Conservation (phyloP, 2,888 invertebrate genomes). For the Pseudoips prasinana region DNA sequence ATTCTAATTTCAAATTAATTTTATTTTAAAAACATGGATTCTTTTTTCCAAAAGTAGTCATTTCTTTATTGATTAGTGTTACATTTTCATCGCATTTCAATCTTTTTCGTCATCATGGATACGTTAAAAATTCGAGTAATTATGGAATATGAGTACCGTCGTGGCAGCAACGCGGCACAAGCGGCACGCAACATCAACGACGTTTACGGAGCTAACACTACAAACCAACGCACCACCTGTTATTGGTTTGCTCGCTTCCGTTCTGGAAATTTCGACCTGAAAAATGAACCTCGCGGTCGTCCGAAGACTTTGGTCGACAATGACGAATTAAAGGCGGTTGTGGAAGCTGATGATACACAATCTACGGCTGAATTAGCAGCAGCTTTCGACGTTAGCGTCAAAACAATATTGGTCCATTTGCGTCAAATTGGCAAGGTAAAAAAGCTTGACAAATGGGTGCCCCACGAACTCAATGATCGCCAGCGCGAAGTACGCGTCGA, state of each 20-base stretch:
- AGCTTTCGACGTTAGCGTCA: not conserved
- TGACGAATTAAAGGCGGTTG: not conserved
- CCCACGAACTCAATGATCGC: not conserved
- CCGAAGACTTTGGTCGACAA: conserved; percentile 1
- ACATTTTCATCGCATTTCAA: too few species aligned
- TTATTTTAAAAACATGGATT: too few species aligned
- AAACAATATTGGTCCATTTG: not conserved
- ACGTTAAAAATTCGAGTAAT: too few species aligned
- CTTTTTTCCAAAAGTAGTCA: too few species aligned
- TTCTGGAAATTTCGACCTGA: conserved; percentile 2
- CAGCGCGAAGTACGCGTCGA: not conserved
- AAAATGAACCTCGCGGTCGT: conserved; percentile 2
- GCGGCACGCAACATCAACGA: not conserved
- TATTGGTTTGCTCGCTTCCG: not conserved
- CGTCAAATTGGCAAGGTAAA: not conserved
- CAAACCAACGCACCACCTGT: not conserved
- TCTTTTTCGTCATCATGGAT: too few species aligned
- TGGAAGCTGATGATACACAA: not conserved
- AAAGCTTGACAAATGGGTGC: not conserved
- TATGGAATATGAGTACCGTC: conserved; percentile 1
- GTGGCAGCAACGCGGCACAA: not conserved
- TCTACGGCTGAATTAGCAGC: not conserved
- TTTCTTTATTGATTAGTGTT: too few species aligned
- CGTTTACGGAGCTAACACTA: not conserved
- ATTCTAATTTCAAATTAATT: too few species aligned